Evolutionary conservation across 2,888 invertebrate genomes (phyloP).

Genomic region (Frankliniella fusca): DNA sequence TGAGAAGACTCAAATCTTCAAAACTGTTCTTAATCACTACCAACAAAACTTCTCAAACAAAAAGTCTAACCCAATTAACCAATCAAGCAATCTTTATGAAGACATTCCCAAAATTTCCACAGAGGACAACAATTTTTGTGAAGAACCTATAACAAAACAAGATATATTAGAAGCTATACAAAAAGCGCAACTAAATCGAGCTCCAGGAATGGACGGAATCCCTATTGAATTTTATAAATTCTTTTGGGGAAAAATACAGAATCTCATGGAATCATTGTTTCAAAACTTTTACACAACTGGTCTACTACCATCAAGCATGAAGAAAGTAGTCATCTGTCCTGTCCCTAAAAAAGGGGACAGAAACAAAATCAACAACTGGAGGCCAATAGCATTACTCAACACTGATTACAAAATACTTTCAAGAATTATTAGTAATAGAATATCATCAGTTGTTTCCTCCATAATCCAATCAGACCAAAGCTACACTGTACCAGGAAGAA

Average conservation of each 20-base stretch:
- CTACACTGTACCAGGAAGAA: background rate
- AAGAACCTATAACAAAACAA: background rate
- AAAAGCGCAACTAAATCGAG: background rate
- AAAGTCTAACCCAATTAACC: background rate
- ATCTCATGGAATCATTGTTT: background rate
- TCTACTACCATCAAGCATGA: background rate
- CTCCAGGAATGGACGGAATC: background rate
- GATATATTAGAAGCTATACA: background rate
- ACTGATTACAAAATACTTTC: background rate
- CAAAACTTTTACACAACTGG: background rate
- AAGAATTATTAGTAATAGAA: background rate
- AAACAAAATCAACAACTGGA: background rate
- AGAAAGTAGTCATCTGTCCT: background rate
- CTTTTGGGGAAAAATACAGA: background rate
- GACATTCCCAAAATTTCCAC: background rate
- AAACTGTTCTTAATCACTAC: background rate
- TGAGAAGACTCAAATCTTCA: background rate
- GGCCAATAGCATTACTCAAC: background rate
- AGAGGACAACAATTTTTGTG: background rate
- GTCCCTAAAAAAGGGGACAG: background rate
- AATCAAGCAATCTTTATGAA: background rate
- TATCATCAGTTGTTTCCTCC: background rate
- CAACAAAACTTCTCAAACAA: background rate
- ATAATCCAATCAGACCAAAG: background rate
- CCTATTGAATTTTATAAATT: background rate